Conservation (phyloP, 2,888 invertebrate species). For the Perithous albicinctus region DNA sequence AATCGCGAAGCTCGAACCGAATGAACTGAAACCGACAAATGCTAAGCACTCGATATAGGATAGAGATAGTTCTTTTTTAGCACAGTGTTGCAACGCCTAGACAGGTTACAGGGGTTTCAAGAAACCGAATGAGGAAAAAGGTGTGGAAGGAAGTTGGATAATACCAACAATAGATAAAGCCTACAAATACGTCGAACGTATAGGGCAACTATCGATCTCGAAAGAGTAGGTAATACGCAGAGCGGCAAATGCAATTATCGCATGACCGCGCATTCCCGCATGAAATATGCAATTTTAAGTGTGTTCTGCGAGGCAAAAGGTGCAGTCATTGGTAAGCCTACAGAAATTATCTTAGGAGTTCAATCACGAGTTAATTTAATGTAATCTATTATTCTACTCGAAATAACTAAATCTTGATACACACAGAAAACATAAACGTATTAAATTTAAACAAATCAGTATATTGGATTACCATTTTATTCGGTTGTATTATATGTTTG, state of each 20-base stretch:
- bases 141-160: conserved; percentile 40
- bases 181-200: conserved; percentile 30
- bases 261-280: conserved; percentile 59
- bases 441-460: too few species aligned
- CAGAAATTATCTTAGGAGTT: background rate
- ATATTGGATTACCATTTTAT: too few species aligned
- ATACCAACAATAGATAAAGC: conserved; percentile 46
- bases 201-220: conserved; percentile 45
- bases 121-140: background rate
- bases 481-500: too few species aligned
- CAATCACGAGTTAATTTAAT: background rate
- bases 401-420: background rate
- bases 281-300: conserved; percentile 43
- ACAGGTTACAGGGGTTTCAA: conserved; percentile 1
- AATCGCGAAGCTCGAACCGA: conserved; percentile 6
- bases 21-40: background rate
- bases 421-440: too few species aligned
- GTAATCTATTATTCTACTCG: background rate
- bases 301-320: background rate
- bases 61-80: conserved; percentile 54
- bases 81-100: conserved; percentile 33
- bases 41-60: conserved; percentile 52
- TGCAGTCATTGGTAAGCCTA: background rate
- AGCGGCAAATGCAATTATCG: conserved; percentile 67
- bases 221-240: conserved; percentile 25